Evolutionary conservation across 2,797 vertebrate species (phyloP).

Genomic region (Bradypodion pumilum): DNA sequence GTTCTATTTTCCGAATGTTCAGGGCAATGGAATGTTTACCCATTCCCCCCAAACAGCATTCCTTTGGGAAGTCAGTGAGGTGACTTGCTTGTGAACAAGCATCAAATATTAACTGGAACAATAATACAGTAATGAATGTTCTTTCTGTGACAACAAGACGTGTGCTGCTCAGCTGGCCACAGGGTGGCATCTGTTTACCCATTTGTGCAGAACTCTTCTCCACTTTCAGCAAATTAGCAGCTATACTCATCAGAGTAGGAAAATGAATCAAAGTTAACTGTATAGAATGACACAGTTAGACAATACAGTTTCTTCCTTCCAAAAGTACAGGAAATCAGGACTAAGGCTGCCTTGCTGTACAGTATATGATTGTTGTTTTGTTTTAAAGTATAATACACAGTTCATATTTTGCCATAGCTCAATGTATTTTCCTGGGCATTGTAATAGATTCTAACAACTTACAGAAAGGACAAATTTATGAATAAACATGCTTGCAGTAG

Average conservation of each 20-base stretch:
- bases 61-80: constrained; percentile 28
- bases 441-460: background rate
- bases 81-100: constrained; percentile 38
- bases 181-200: constrained; percentile 23
- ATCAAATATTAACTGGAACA: constrained; percentile 46
- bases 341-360: background rate
- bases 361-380: background rate
- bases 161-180: constrained; percentile 16
- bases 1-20: constrained; percentile 31
- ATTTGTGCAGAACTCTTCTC: background rate
- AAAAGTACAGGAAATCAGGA: background rate
- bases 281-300: background rate
- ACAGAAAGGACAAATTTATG: background rate
- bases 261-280: constrained; percentile 2
- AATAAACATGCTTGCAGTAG: background rate
- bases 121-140: constrained; percentile 39
- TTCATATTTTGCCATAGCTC: background rate
- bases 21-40: constrained; percentile 41
- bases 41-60: constrained; percentile 39
- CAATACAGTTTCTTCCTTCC: background rate
- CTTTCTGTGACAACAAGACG: constrained; percentile 5
- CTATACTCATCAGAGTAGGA: background rate
- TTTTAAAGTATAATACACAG: background rate
- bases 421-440: background rate
- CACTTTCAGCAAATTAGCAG: background rate